Base-by-base conservation (phyloP, 2,113 vertebrate genomes). In the Formicarius rufipectus region DNA sequence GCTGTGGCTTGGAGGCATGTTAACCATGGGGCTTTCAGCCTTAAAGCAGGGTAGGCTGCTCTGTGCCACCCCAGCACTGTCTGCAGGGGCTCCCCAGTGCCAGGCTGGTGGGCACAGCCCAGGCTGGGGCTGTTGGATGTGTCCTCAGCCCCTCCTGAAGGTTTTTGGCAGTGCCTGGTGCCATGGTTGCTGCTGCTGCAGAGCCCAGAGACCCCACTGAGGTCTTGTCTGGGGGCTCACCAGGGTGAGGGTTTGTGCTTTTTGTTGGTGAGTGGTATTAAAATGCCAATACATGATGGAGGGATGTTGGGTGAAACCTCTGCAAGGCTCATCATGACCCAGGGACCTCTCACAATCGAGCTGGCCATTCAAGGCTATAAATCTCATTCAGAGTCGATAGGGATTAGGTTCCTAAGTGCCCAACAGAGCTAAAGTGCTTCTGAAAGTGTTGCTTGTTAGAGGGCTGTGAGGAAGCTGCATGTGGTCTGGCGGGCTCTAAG, bases 1-100 rank as follows among this genome's bases (percentile, higher is more conserved):
- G 35, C 56, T 2, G 56, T 2, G 87, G 0, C 52, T 12, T 3
- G 0, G 60, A 0, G 0, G 1, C 5, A 0, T 3, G 55, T 5
- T 47, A 10, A 12, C 6, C 7, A 6, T 1, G 52, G 37, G 64
- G 5, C 35, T 27, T 58, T 67, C 59, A 23, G 59, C 68, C 59
- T 24, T 2, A 1, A 2, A 5, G 13, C 10, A 31, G 69, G 53
- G 2, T 28, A 52, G 27, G 50, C 68, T 50, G 86, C 76, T 12
- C 59, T 12, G 45, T 37, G 7, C 45, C 8, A 5, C 2, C n/a
- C 30, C 33, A 0, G 45, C 23, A 5, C 30, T 3, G 7, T 4
- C 71, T 14, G 30, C 17, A 7, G 80, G 45, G 72, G 12, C 25
- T 24, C 15, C 9, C 3, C 2, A 9, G 30, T 1, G 4, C n/a